Evolutionary conservation across 2,113 vertebrate species (phyloP).

Genomic region (Pterophyllum scalare): DNA sequence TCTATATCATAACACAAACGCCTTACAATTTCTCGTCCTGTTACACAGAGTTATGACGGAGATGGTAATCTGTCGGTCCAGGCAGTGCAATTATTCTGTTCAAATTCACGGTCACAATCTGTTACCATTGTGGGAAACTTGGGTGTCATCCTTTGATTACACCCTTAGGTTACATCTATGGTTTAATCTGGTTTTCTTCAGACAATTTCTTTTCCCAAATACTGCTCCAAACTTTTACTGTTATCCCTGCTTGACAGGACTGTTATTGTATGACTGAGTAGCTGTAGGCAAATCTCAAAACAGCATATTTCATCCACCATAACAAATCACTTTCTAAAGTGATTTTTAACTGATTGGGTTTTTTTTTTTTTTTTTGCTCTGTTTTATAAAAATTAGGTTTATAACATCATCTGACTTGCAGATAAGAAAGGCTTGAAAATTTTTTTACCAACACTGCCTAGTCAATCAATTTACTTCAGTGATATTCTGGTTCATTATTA

Average conservation of each 20-base stretch:
- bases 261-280: not conserved
- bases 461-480: not conserved
- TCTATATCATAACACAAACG: not conserved
- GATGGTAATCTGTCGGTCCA: not conserved
- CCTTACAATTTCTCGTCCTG: not conserved
- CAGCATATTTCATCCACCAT: not conserved
- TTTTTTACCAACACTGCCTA: not conserved
- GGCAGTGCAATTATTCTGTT: not conserved
- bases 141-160: not conserved
- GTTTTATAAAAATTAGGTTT: too few relatives aligned
- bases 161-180: not conserved
- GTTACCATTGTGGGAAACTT: not conserved
- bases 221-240: not conserved
- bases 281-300: constrained; percentile 5
- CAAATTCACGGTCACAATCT: not conserved
- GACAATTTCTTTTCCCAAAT: not conserved
- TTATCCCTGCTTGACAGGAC: not conserved
- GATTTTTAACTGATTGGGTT: not conserved
- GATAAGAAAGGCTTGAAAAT: too few relatives aligned
- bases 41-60: not conserved
- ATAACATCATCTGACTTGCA: too few relatives aligned
- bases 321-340: not conserved
- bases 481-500: not conserved
- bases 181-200: not conserved
- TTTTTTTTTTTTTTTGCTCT: not conserved